phyloP scores from a whole-genome alignment of 2,888 invertebrate genomes.

The Plutella xylostella region DNA sequence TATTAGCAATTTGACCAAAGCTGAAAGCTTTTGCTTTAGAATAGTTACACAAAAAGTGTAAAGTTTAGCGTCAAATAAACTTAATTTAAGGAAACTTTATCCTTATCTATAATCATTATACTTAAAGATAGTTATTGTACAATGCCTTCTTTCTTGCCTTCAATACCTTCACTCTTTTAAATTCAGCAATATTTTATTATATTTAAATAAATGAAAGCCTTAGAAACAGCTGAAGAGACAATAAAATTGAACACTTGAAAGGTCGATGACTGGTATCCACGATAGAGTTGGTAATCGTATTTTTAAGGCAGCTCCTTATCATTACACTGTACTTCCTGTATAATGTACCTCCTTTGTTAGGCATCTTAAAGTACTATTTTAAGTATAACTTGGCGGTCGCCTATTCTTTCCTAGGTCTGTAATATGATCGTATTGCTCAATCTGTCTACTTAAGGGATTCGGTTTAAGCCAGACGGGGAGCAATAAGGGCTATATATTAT shows the following conservation, averaged over 20 bases:
- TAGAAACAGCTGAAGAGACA: slow-evolving; percentile 14
- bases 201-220: neutral
- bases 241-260: neutral
- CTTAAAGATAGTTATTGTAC: no score
- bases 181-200: neutral
- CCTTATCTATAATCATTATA: no score
- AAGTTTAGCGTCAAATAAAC: neutral
- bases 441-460: slow-evolving; percentile 45
- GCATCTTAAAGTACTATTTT: slow-evolving; percentile 4
- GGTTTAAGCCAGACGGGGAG: slow-evolving; percentile 52
- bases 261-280: neutral
- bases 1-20: slow-evolving; percentile 56
- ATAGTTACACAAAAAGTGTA: neutral
- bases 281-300: neutral
- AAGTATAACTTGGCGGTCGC: neutral
- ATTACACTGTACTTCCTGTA: slow-evolving; percentile 5
- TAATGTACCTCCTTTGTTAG: slow-evolving; percentile 3
- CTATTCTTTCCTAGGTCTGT: slow-evolving; percentile 31
- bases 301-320: slow-evolving; percentile 3
- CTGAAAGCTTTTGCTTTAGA: slow-evolving; percentile 49
- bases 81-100: neutral
- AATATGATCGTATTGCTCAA: slow-evolving; percentile 66
- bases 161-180: neutral
- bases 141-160: neutral
- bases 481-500: slow-evolving; percentile 37